These are phyloP conservation scores for Diplosoma virens DNA, from an alignment of 23 tunicate genomes.

Conservation along the genomic window DNA sequence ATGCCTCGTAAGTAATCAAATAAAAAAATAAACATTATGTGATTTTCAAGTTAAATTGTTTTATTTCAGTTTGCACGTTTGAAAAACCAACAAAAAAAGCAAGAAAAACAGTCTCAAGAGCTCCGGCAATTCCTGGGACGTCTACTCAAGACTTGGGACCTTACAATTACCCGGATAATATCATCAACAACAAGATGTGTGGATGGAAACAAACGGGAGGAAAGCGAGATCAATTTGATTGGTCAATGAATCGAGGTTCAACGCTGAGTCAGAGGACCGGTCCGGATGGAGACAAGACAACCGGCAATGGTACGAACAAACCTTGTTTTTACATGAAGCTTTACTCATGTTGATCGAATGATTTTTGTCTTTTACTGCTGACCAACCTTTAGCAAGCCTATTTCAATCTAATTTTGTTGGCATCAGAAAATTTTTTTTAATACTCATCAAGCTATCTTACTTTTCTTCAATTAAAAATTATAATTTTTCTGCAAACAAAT, in stretches of 20 bases:
- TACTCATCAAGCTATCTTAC: too few relatives aligned
- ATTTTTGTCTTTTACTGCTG: not conserved
- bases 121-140: conserved; percentile 7
- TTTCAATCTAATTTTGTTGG: not conserved
- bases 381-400: not conserved
- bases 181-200: conserved; percentile 35
- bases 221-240: conserved; percentile 61
- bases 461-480: too few relatives aligned
- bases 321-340: not conserved
- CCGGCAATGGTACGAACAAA: conserved; percentile 64
- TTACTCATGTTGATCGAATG: not conserved
- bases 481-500: not conserved
- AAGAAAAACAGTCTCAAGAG: not conserved
- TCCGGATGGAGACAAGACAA: conserved; percentile 78
- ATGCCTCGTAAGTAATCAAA: conserved; percentile 73
- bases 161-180: not conserved
- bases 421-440: too few relatives aligned
- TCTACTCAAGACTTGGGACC: conserved; percentile 37
- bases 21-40: too few relatives aligned
- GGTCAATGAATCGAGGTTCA: conserved; percentile 49
- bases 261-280: conserved; percentile 73
- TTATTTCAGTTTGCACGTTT: conserved; percentile 76
- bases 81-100: conserved; percentile 11
- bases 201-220: conserved; percentile 61
- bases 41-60: too few relatives aligned